These are phyloP conservation scores for Delichon dasypus DNA, from an alignment of 2,797 vertebrate genomes.

Conservation along the genomic window DNA sequence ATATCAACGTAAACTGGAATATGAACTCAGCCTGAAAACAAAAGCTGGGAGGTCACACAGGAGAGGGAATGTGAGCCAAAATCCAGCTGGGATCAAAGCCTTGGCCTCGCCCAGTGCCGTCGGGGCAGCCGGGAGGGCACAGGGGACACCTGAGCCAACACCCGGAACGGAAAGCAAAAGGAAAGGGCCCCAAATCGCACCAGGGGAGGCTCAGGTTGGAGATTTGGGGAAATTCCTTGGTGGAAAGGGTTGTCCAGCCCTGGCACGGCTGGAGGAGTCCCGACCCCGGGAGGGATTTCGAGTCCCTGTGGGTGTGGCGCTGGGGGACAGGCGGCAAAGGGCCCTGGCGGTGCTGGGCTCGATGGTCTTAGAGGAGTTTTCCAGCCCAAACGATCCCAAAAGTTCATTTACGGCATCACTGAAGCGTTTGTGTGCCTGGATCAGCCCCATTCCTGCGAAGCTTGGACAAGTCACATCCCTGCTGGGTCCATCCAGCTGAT, in stretches of 20 bases:
- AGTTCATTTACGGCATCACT: neutral
- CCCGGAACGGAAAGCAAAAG: fast-evolving
- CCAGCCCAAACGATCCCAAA: neutral
- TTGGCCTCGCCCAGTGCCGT: fast-evolving
- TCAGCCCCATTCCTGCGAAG: neutral
- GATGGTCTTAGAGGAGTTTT: neutral
- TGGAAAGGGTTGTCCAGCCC: neutral
- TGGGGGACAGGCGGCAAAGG: neutral
- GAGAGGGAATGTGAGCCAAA: neutral
- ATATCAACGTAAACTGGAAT: neutral
- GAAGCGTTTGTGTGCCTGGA: neutral
- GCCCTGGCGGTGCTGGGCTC: neutral
- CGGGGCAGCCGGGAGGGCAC: neutral
- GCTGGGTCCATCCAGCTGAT: neutral
- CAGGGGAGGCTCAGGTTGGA: neutral
- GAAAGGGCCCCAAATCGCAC: neutral
- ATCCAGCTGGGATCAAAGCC: neutral
- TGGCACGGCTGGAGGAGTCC: neutral
- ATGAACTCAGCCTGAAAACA: neutral
- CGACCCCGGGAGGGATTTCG: neutral
- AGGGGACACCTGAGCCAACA: neutral
- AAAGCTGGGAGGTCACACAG: neutral
- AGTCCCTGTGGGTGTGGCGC: neutral
- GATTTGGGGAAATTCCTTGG: neutral
- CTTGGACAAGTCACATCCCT: neutral